A percentile compares a stretch with the other conserved stretches of the same genome.
These are phyloP conservation scores for Cotesia glomerata DNA, from an alignment of 1,140 invertebrate species.

Conservation along the genomic window DNA sequence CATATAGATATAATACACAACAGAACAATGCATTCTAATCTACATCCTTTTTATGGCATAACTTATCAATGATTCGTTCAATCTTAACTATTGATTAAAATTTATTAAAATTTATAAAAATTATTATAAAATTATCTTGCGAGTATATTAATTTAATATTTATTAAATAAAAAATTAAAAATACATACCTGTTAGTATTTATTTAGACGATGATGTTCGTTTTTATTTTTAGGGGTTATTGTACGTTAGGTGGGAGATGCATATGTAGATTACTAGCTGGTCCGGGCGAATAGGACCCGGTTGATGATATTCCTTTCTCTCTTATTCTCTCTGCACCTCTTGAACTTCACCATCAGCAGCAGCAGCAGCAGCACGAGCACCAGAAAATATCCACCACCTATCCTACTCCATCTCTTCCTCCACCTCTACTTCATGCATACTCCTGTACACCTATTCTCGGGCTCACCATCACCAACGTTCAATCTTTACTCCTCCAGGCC, in stretches of 20 bases:
- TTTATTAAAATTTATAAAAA: too few relatives aligned
- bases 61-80: too few relatives aligned
- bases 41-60: too few relatives aligned
- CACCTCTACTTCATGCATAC: not conserved
- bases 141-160: too few relatives aligned
- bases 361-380: constrained; percentile 18
- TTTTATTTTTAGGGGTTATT: constrained; percentile 48
- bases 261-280: constrained; percentile 47
- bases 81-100: too few relatives aligned
- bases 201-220: constrained; percentile 14
- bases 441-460: not conserved
- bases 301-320: constrained; percentile 30
- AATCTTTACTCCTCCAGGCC: constrained; percentile 29
- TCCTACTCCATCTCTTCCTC: not conserved
- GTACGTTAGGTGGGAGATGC: constrained; percentile 31
- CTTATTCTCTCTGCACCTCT: constrained; percentile 28
- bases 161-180: too few relatives aligned
- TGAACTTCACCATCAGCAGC: not conserved
- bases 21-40: not conserved
- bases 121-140: too few relatives aligned
- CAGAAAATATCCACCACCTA: not conserved
- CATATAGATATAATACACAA: too few relatives aligned
- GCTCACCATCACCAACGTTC: constrained; percentile 9
- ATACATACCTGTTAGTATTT: constrained; percentile 30
- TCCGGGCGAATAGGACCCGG: constrained; percentile 41